Base-by-base conservation (phyloP, 53 echinoderm and acorn worm genomes). In the Antedon mediterranea region DNA sequence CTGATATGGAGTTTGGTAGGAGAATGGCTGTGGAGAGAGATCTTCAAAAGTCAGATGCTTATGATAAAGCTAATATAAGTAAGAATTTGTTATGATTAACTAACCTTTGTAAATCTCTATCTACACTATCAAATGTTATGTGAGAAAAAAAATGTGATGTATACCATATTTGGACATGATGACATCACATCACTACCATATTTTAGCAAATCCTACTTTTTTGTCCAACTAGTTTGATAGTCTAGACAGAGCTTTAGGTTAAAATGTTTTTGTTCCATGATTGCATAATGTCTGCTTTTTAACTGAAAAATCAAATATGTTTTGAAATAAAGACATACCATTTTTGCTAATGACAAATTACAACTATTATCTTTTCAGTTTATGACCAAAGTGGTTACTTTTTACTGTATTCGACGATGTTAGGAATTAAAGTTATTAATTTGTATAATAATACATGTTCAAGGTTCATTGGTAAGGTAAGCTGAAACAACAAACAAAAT, bases 1-100 rank as follows among this genome's bases (percentile, higher is more conserved):
- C 97, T 14, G 97, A 97, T 71, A 97, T 97, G 97, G 97, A 97
- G 82, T 97, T 97, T 86, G 97, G 97, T 1, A 77, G 97, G 28
- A 83, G 97, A 8, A 87, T 92, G 83, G 97, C 97, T 0, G 91
- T 80, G 4, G 97, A 97, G 84, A 87, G 92, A 73, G 97, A 97
- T 78, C 73, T 97, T 15, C 89, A 92, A 83, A 97, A 97, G 75
- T 85, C 89, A 57, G 97, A 91, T 8, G 81, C 84, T 8, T 92
- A 90, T 44, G 79, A 85, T 28, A 73, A 43, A 28, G 92, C 89
- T 70, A 97, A 92, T 41, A 91, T 97, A 71, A 85, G 97, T 92
- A 33, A 78, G 86, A 71, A 18, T 20, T 70, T 27, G 20, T 30
- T 76, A 6, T 32, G 26, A 3, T n/a, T n/a, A n/a, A n/a, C n/a